Base-by-base conservation (phyloP, 2,888 invertebrate genomes). In the Parelbella ahira region DNA sequence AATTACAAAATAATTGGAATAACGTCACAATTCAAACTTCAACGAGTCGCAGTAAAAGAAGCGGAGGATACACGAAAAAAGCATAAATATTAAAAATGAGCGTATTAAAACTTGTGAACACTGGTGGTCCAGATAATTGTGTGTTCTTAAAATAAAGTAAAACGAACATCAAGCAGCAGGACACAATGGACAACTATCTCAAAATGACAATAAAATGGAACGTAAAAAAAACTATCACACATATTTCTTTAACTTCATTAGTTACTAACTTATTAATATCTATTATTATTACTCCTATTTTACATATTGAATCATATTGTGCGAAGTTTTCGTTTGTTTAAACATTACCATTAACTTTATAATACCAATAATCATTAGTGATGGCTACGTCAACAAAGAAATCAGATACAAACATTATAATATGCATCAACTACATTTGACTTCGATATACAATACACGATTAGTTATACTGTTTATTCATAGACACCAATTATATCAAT, bases 271-370 rank as follows among this genome's bases (percentile, higher is more conserved):
- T 51, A 62, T 70, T 67, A 69, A 61, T 50, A 67, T 56, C 56
- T 75, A 74, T 69, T 68, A 76, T 69, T 67, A 62, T 79, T 74
- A 79, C 50, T 54, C 67, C 73, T 84, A 84, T 60, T 63, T 79
- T 81, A 84, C 82, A 79, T 71, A 70, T 76, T 78, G 78, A 79
- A 55, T 81, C 72, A 65, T 70, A 75, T 87, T 87, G 87, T 87
- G 87, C 87, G 86, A 83, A 74, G 63, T 72, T 79, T 79, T 80
- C 72, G 64, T 77, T 79, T 63, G 67, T 71, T 67, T 69, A 59
- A 65, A 66, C 56, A 61, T 64, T 69, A 69, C 67, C 57, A 56
- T 64, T 70, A 69, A 58, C 55, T 60, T 68, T 73, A 62, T 56
- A 56, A 56, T 58, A 63, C 54, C 59, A 60, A 63, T 60, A 56